Base-by-base conservation (phyloP, 2,888 invertebrate genomes). In the Harpagoxenus sublaevis region DNA sequence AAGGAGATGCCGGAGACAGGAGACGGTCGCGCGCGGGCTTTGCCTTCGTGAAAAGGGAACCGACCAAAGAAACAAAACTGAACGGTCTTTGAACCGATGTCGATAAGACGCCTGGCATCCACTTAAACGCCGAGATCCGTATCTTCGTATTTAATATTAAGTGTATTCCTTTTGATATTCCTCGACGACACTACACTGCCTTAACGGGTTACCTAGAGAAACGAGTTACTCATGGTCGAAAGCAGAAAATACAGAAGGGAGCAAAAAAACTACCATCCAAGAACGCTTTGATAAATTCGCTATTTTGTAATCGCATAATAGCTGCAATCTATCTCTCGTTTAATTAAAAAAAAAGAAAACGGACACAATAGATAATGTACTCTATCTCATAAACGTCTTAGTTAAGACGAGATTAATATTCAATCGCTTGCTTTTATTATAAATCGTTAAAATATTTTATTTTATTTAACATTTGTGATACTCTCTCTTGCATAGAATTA, bases 131-230 rank as follows among this genome's bases (percentile, higher is more conserved):
- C 88, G 84, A 88, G 92, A 93, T 93, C 92, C 89, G 88, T 93
- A 93, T 93, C 93, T 89, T 83, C 83, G 86, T 91, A 92, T 92
- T 93, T 93, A 92, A 93, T 92, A 93, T 93, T 93, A 93, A 93
- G 88, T 90, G 91, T 90, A 93, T 93, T 93, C 93, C 93, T 93
- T 93, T 93, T 93, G 92, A 93, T 92, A 93, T 90, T 89, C 89
- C 89, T 87, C 86, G 83, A 81, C 78, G 82, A 81, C 77, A 48
- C 86, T 79, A 84, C 83, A 78, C 86, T 85, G 77, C 87, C 82
- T 92, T 90, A 91, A 89, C 90, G 73, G 86, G 86, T 89, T 90
- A 89, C 71, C 53, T 62, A 83, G 81, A 74, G 86, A 88, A 90
- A 91, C 86, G 86, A 60, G 85, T 84, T 84, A 28, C 82, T 65